These are phyloP conservation scores for Pipa parva DNA, from an alignment of 2,113 vertebrate genomes.

Conservation along the genomic window DNA sequence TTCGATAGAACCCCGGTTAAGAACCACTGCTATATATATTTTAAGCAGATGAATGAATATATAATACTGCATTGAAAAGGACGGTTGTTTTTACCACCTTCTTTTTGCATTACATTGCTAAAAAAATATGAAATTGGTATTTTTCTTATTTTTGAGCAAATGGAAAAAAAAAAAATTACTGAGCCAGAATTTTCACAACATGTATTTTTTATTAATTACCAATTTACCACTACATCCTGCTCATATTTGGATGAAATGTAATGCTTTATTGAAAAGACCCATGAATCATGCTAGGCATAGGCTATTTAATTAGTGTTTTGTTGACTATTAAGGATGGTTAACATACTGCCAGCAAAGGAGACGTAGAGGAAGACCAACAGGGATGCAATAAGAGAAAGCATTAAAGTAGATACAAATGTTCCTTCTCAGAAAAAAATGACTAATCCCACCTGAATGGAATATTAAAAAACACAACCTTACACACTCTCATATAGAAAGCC, in stretches of 20 bases:
- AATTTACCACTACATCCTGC: constrained; percentile 7
- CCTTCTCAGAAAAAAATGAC: background rate
- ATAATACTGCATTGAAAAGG: no score
- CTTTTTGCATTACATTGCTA: no score
- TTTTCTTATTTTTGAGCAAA: no score
- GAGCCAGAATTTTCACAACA: constrained; percentile 10
- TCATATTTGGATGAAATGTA: constrained; percentile 4
- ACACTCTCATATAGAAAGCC: background rate
- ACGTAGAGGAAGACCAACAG: background rate
- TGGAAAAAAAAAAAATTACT: background rate
- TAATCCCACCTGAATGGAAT: constrained; percentile 4
- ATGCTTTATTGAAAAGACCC: constrained; percentile 17
- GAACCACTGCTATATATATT: no score
- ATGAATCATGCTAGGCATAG: background rate
- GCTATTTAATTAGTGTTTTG: constrained; percentile 28
- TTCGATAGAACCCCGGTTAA: no score
- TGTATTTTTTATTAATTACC: constrained; percentile 8
- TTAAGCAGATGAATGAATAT: no score
- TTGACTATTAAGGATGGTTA: constrained; percentile 19
- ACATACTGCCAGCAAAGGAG: background rate
- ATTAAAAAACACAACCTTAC: background rate
- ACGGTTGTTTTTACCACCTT: no score
- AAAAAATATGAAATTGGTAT: no score
- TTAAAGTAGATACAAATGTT: no score
- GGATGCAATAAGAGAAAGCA: background rate